Evolutionary conservation across 2,888 invertebrate genomes (phyloP).

Genomic region (Lasioglossum zephyrum): DNA sequence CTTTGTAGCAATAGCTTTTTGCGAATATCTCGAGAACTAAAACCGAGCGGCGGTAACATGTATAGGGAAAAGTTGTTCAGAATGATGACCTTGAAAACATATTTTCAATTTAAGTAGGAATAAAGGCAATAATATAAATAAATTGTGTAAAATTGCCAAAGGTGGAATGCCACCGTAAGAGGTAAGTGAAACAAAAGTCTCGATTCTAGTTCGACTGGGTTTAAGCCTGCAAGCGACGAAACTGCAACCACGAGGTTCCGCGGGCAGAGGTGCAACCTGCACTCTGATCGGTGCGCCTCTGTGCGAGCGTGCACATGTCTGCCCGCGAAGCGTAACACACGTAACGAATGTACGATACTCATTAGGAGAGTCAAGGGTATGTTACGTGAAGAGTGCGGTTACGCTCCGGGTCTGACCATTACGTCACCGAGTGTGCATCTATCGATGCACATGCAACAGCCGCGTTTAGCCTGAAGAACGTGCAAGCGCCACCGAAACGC

Average conservation of each 20-base stretch:
- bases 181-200: background rate
- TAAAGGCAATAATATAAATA: background rate
- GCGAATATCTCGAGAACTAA: too few relatives aligned
- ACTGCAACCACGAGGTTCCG: background rate
- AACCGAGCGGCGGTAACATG: too few relatives aligned
- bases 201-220: background rate
- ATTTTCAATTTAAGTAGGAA: too few relatives aligned
- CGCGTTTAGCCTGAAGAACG: constrained; percentile 40
- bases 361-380: constrained; percentile 81
- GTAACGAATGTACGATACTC: constrained; percentile 79
- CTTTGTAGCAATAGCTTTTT: too few relatives aligned
- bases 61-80: too few relatives aligned
- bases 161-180: too few relatives aligned
- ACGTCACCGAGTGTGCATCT: constrained; percentile 68
- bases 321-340: constrained; percentile 72
- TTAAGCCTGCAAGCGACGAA: background rate
- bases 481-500: constrained; percentile 57
- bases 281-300: background rate
- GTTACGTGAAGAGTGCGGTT: constrained; percentile 78
- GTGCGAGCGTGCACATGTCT: constrained; percentile 22
- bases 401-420: constrained; percentile 71
- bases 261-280: constrained; percentile 3
- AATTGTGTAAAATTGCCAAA: background rate
- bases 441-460: constrained; percentile 59
- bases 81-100: too few relatives aligned